phyloP scores from a whole-genome alignment of 2,113 vertebrate species.

The Chascanopsetta lugubris region DNA sequence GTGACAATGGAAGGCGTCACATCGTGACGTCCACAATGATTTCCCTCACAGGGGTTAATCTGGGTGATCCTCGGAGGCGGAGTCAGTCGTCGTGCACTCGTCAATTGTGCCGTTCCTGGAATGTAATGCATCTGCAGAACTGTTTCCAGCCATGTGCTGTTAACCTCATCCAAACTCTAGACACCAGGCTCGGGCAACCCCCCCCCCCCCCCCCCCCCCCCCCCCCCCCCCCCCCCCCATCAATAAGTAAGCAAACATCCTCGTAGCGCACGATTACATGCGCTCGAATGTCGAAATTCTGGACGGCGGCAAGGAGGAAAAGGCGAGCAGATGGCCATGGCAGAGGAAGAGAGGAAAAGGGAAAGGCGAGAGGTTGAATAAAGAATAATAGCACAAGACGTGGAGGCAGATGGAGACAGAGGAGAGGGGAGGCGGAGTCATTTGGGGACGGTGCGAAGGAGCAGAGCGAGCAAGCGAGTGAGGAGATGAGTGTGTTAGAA shows the following conservation, averaged over 20 bases:
- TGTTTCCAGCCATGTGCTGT: slow-evolving; percentile 30
- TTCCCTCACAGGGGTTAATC: slow-evolving; percentile 53
- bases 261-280: slow-evolving; percentile 1
- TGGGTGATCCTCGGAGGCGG: slow-evolving; percentile 41
- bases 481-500: slow-evolving; percentile 53
- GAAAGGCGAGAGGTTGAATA: slow-evolving; percentile 36
- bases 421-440: slow-evolving; percentile 49
- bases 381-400: slow-evolving; percentile 16
- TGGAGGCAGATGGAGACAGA: slow-evolving; percentile 55
- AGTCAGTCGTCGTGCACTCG: slow-evolving; percentile 31
- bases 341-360: slow-evolving; percentile 37
- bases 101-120: slow-evolving; percentile 52
- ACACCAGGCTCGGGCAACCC: background rate
- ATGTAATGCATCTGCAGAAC: slow-evolving; percentile 57
- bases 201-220: background rate
- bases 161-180: slow-evolving; percentile 16
- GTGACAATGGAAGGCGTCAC: background rate
- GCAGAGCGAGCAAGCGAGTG: slow-evolving; percentile 36
- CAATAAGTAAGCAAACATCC: slow-evolving; percentile 19
- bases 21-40: too few relatives aligned
- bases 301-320: background rate
- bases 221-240: background rate
- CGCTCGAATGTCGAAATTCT: background rate
- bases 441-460: slow-evolving; percentile 36
- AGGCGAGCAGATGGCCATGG: slow-evolving; percentile 53